Evolutionary conservation across 2,797 vertebrate genomes (phyloP).

Genomic region (Phataginus tricuspis): DNA sequence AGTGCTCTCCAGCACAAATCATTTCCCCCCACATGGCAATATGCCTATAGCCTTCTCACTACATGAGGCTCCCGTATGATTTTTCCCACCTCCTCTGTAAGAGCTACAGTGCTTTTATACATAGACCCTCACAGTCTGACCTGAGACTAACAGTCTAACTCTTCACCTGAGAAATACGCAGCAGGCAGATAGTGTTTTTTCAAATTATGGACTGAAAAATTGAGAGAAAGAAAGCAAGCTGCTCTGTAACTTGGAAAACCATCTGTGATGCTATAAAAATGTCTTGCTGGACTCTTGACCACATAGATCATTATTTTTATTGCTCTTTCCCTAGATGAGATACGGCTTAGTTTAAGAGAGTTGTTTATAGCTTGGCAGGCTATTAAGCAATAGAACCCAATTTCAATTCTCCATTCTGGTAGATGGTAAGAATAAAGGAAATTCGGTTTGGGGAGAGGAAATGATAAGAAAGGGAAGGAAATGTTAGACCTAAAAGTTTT

Average conservation of each 20-base stretch:
- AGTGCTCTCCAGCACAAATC: not conserved
- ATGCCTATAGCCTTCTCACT: not conserved
- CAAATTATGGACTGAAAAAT: slow-evolving; percentile 33
- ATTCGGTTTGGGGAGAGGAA: slow-evolving; percentile 55
- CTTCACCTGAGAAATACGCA: not conserved
- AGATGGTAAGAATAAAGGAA: slow-evolving; percentile 64
- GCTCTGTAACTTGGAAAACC: slow-evolving; percentile 60
- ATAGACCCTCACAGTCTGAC: not conserved
- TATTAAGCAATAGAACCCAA: slow-evolving; percentile 66
- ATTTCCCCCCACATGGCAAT: not conserved
- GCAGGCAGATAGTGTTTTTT: not conserved
- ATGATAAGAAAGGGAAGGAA: slow-evolving; percentile 33
- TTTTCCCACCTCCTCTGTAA: not conserved
- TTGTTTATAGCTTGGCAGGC: slow-evolving; percentile 79
- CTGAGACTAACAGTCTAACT: no score
- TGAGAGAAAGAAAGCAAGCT: slow-evolving; percentile 58
- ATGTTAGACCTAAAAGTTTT: not conserved
- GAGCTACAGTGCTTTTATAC: not conserved
- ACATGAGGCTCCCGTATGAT: not conserved
- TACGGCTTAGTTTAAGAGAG: slow-evolving; percentile 74
- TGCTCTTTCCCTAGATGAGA: slow-evolving; percentile 71
- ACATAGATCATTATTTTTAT: slow-evolving; percentile 77
- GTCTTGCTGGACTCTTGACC: slow-evolving; percentile 61
- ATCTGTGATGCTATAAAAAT: slow-evolving; percentile 74
- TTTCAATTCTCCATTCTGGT: slow-evolving; percentile 73